phyloP scores from a whole-genome alignment of 2,797 vertebrate species.

The Xerus rutilus region DNA sequence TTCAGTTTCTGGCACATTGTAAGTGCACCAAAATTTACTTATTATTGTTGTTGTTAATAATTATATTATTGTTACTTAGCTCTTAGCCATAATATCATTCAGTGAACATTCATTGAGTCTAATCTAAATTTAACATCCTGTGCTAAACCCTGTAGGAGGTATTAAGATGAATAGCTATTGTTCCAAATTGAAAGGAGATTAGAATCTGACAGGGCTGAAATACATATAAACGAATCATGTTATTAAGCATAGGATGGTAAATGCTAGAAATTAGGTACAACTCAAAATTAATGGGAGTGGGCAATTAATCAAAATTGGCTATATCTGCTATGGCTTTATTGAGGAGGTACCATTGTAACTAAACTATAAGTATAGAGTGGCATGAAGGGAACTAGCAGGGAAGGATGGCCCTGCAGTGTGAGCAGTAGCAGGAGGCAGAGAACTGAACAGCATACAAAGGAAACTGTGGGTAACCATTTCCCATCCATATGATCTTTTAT shows the following conservation, averaged over 20 bases:
- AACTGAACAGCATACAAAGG: background rate
- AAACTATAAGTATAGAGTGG: background rate
- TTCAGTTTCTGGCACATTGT: background rate
- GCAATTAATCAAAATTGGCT: background rate
- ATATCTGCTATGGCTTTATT: background rate
- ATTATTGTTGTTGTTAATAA: background rate
- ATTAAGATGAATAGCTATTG: background rate
- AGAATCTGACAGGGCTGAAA: background rate
- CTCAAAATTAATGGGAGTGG: background rate
- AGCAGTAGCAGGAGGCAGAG: background rate
- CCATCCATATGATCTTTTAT: background rate
- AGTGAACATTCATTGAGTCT: background rate
- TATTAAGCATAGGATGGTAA: background rate
- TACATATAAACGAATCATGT: background rate
- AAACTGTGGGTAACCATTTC: background rate
- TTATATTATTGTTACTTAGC: background rate
- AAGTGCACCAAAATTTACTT: background rate
- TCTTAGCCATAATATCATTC: constrained; percentile 10
- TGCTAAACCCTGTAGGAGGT: background rate
- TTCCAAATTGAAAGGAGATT: constrained; percentile 42
- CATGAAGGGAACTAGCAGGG: background rate
- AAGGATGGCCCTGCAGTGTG: background rate
- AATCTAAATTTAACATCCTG: constrained; percentile 51
- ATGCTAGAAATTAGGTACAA: background rate
- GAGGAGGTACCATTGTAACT: background rate